A percentile compares a stretch with the other conserved stretches of the same genome.
Conservation (phyloP, 2,888 invertebrate genomes). For the Cepaea hortensis region DNA sequence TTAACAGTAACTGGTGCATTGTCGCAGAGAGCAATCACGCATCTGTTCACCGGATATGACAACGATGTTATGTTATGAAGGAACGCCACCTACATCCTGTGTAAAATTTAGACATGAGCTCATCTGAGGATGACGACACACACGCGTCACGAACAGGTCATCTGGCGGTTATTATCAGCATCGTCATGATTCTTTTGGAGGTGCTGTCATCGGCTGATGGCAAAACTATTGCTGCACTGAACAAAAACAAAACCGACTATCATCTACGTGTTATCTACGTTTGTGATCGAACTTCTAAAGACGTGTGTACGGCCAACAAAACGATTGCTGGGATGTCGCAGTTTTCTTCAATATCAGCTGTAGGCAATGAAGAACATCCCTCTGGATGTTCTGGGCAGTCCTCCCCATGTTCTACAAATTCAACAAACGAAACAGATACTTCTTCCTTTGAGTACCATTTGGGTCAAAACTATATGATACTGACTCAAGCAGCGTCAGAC, state of each 20-base stretch:
- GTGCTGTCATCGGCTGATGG: not conserved
- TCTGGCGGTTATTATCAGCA: not conserved
- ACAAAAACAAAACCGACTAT: not conserved
- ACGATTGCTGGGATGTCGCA: not conserved
- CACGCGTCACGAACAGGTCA: not conserved
- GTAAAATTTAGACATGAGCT: slow-evolving; percentile 42
- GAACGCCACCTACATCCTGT: slow-evolving; percentile 34
- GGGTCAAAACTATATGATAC: not conserved
- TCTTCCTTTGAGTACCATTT: not conserved
- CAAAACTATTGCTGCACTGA: not conserved
- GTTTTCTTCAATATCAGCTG: not conserved
- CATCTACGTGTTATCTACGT: slow-evolving; percentile 24
- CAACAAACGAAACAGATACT: not conserved
- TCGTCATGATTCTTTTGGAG: not conserved
- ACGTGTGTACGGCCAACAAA: slow-evolving; percentile 12
- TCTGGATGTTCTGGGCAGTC: not conserved
- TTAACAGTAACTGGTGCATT: not conserved
- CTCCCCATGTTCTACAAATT: not conserved
- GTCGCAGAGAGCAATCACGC: not conserved
- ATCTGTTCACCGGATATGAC: not conserved
- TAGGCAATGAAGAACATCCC: not conserved
- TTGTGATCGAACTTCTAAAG: slow-evolving; percentile 21
- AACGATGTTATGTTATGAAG: slow-evolving; percentile 33
- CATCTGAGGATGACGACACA: slow-evolving; percentile 22
- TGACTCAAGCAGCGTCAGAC: not conserved